Base-by-base conservation (phyloP, 2,888 invertebrate species). In the Dynastes maya region DNA sequence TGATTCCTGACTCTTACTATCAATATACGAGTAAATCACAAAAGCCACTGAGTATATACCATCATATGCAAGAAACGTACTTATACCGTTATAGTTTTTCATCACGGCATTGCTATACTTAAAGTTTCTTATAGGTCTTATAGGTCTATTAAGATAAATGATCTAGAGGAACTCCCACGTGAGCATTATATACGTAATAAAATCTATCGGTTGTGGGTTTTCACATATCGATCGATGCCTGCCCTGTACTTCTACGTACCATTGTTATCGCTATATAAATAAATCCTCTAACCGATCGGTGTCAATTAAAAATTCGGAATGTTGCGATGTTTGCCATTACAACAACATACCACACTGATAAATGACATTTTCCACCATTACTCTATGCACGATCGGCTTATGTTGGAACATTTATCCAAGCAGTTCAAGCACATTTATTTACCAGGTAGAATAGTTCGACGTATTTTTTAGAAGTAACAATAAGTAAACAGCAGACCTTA, bases 401-500 rank as follows among this genome's bases (percentile, higher is more conserved):
- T 37, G 32, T 71, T 37, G n/a, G 71, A 37, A 58, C 71, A 58
- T 58, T 71, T 37, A 71, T 71, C 8, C 71, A 55, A 22, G 55
- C 37, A 22, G 9, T 22, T 37, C 16, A 8, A 37, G 71, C 16
- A 37, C 58, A 71, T 71, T 71, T 58, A 58, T 40, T 58, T 40
- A 40, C 71, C 58, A 16, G 37, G 22, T 71, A 53, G 71, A 55
- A 55, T 71, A 58, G 55, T 11, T 71, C 11, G 55, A n/a, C 22
- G 58, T 71, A 58, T 71, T 71, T 58, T 71, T 58, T 40, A 37
- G 22, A 22, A 58, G n/a, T 37, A 55, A 32, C 55, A 58, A 37
- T 55, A 40, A 71, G 55, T 55, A 71, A 71, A 71, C 55, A 58
- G 58, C 71, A 32, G 55, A 71, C 71, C 71, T 58, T 58, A 55